phyloP scores from a whole-genome alignment of 2,113 vertebrate species.

The Gobius niger region DNA sequence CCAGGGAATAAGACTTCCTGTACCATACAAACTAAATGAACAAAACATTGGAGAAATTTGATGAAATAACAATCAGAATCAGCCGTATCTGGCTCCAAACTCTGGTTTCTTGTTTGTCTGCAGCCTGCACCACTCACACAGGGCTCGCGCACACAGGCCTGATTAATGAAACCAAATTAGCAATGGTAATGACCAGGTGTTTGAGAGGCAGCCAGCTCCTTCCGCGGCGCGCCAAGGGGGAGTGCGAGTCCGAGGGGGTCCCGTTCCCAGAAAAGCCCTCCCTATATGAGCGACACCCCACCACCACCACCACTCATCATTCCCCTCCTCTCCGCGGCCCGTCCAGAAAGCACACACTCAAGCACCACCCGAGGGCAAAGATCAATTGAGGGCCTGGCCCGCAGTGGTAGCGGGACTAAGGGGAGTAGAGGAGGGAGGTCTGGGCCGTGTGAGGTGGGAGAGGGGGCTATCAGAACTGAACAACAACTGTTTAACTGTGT shows the following conservation, averaged over 20 bases:
- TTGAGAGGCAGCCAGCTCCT: slow-evolving; percentile 94
- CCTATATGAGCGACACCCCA: slow-evolving; percentile 87
- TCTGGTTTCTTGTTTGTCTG: slow-evolving; percentile 28
- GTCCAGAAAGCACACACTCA: slow-evolving; percentile 30
- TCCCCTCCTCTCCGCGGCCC: slow-evolving; percentile 27
- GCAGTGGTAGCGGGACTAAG: slow-evolving; percentile 51
- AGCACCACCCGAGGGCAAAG: slow-evolving; percentile 44
- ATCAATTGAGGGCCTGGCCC: slow-evolving; percentile 66
- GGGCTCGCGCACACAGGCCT: slow-evolving; percentile 75
- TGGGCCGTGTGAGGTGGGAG: slow-evolving; percentile 27
- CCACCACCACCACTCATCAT: too few relatives aligned
- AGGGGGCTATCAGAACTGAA: not conserved
- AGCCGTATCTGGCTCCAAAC: not conserved
- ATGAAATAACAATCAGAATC: too few relatives aligned
- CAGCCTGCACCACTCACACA: slow-evolving; percentile 73
- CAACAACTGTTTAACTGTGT: not conserved
- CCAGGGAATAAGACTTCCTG: too few relatives aligned
- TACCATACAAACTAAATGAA: too few relatives aligned
- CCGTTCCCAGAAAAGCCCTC: slow-evolving; percentile 89
- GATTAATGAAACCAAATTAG: slow-evolving; percentile 99
- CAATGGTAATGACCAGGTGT: slow-evolving; percentile 99
- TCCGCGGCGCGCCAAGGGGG: slow-evolving; percentile 85
- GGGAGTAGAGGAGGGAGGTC: slow-evolving; percentile 22
- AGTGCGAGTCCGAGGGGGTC: slow-evolving; percentile 46
- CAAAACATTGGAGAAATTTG: too few relatives aligned